Evolutionary conservation across 2,113 vertebrate species (phyloP).

Genomic region (Hypomesus transpacificus): DNA sequence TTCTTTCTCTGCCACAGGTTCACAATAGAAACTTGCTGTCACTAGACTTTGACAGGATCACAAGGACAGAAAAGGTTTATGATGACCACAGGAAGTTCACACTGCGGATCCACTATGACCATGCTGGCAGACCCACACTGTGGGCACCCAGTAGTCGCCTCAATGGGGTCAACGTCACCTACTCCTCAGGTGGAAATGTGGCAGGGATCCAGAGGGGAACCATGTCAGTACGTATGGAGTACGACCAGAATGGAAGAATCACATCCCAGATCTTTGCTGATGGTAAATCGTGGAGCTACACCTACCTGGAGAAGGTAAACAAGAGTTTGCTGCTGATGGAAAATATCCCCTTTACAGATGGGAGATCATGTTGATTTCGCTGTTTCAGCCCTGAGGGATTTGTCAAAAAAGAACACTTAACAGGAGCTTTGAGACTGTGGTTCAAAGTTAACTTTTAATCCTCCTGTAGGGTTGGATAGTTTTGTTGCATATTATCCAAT

Average conservation of each 20-base stretch:
- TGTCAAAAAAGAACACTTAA: slow-evolving; percentile 4
- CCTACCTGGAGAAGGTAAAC: slow-evolving; percentile 87
- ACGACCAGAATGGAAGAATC: slow-evolving; percentile 89
- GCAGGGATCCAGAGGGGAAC: slow-evolving; percentile 95
- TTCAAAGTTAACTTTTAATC: slow-evolving; percentile 35
- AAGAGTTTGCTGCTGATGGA: not conserved
- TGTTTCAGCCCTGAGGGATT: not conserved
- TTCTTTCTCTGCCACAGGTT: slow-evolving; percentile 70
- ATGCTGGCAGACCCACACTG: slow-evolving; percentile 87
- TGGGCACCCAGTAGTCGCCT: slow-evolving; percentile 96
- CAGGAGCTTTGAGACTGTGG: slow-evolving; percentile 23
- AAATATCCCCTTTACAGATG: too few species aligned
- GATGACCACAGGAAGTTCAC: slow-evolving; percentile 98
- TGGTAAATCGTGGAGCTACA: slow-evolving; percentile 97
- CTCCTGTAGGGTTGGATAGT: slow-evolving; percentile 24
- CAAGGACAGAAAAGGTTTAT: slow-evolving; percentile 98
- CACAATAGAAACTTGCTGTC: slow-evolving; percentile 96
- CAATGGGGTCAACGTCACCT: slow-evolving; percentile 94
- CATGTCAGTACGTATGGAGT: slow-evolving; percentile 97
- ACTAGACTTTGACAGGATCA: slow-evolving; percentile 94
- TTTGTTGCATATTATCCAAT: not conserved
- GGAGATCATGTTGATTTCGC: too few species aligned
- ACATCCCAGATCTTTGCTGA: slow-evolving; percentile 93
- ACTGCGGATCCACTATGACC: slow-evolving; percentile 91
- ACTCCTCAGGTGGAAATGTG: slow-evolving; percentile 87